Percentiles rank a stretch among this genome's conserved stretches.
Conservation (phyloP, 2,888 invertebrate genomes). For the Platerodrilus igneus region DNA sequence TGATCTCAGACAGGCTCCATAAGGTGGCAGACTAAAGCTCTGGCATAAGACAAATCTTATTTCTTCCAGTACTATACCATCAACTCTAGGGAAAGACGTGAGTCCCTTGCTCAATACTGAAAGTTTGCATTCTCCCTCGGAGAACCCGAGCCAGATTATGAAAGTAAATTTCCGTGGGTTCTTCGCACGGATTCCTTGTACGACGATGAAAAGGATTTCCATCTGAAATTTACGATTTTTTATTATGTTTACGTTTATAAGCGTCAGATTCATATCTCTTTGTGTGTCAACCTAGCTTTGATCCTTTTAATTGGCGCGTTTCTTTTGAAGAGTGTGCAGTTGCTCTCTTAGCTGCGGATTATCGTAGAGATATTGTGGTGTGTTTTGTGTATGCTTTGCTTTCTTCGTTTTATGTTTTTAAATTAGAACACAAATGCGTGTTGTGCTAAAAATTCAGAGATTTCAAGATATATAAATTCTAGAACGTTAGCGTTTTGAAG, state of each 20-base stretch:
- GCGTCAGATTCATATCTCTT: conserved; percentile 11
- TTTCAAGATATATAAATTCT: too few species aligned
- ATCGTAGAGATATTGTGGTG: too few species aligned
- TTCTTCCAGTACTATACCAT: conserved; percentile 19
- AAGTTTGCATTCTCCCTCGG: too few species aligned
- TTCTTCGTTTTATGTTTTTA: too few species aligned
- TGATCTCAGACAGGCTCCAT: conserved; percentile 20
- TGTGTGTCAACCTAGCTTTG: too few species aligned
- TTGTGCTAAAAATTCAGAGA: too few species aligned
- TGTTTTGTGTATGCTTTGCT: too few species aligned
- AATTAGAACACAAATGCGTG: too few species aligned
- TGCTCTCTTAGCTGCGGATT: too few species aligned
- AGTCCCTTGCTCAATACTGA: conserved; percentile 17
- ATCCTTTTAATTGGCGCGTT: too few species aligned
- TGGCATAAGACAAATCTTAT: conserved; percentile 20
- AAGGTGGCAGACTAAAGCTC: conserved; percentile 17
- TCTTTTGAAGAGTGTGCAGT: too few species aligned
- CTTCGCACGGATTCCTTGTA: conserved; percentile 15
- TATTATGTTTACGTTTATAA: conserved; percentile 17
- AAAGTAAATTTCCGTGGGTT: conserved; percentile 18
- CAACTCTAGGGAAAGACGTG: conserved; percentile 16
- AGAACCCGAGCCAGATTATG: conserved; percentile 20
- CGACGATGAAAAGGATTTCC: conserved; percentile 11
- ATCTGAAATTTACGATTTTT: conserved; percentile 18
- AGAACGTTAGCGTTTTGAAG: too few species aligned